Percentiles rank a stretch among this genome's conserved stretches.
phyloP scores from a whole-genome alignment of 2,888 invertebrate species.

The Camptogramma bilineatum region DNA sequence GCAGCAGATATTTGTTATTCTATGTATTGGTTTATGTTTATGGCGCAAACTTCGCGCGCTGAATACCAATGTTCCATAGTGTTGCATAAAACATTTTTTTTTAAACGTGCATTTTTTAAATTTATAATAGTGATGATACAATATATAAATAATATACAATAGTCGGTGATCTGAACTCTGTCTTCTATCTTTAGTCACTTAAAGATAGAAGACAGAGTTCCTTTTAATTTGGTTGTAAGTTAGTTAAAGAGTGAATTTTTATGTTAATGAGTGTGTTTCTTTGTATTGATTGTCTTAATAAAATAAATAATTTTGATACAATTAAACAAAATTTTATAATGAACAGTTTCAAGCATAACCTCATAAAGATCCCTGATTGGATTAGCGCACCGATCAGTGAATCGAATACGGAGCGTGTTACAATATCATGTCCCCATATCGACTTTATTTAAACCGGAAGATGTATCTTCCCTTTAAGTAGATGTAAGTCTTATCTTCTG shows the following conservation, averaged over 20 bases:
- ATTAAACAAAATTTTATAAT: too few relatives aligned
- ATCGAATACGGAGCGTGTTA: not conserved
- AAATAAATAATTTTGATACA: too few relatives aligned
- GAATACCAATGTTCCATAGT: conserved; percentile 5
- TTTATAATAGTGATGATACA: not conserved
- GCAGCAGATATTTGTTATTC: conserved; percentile 1
- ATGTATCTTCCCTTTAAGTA: conserved; percentile 1
- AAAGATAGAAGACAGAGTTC: too few relatives aligned
- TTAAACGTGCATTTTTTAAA: not conserved
- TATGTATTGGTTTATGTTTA: conserved; percentile 10
- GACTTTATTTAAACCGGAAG: conserved; percentile 2
- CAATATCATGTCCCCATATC: not conserved
- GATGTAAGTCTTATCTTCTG: conserved; percentile 15
- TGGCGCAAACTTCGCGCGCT: conserved; percentile 1
- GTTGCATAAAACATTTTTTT: not conserved
- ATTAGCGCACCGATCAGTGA: not conserved
- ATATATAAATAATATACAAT: not conserved
- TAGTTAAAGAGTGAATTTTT: too few relatives aligned
- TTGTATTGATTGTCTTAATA: too few relatives aligned
- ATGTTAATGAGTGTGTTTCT: too few relatives aligned
- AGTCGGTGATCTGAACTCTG: too few relatives aligned
- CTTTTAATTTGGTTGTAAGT: too few relatives aligned
- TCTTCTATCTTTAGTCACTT: too few relatives aligned
- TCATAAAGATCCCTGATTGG: not conserved
- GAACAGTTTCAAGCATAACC: too few relatives aligned